A percentile compares a stretch with the other conserved stretches of the same genome.
Conservation (phyloP, 2,797 vertebrate species). For the Spheniscus humboldti region DNA sequence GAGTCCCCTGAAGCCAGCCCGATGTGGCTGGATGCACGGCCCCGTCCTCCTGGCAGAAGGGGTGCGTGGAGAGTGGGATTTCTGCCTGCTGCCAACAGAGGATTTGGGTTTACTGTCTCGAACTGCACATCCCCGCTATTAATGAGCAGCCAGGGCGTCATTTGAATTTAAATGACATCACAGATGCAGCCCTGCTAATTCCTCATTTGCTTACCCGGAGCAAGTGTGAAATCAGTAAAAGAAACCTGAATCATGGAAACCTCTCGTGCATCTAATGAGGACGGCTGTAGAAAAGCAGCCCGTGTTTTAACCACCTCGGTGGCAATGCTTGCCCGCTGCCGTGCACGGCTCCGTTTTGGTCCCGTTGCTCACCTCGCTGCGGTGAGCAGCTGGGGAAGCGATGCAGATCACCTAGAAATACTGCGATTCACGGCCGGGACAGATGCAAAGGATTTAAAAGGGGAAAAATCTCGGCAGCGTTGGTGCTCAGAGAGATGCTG, state of each 20-base stretch:
- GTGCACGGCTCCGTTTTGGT: fast-evolving
- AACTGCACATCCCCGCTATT: background rate
- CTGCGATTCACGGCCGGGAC: fast-evolving
- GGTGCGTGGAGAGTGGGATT: fast-evolving
- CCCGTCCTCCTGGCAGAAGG: background rate
- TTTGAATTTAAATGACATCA: background rate
- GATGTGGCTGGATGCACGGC: fast-evolving
- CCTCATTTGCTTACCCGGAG: background rate
- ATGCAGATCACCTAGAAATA: background rate
- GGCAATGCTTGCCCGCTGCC: background rate
- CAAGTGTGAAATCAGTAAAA: background rate
- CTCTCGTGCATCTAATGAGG: background rate
- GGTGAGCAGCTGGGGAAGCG: fast-evolving
- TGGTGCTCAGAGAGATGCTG: background rate
- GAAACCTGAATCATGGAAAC: background rate
- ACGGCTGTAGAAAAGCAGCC: background rate
- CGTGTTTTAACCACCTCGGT: fast-evolving
- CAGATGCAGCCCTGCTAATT: conserved; percentile 13
- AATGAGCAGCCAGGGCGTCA: background rate
- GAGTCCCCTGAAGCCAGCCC: background rate
- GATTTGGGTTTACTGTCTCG: background rate
- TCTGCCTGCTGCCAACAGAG: background rate
- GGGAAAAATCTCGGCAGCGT: background rate
- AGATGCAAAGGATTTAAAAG: background rate
- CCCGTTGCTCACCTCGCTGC: background rate